Base-by-base conservation (phyloP, 1,140 invertebrate species). In the Cylas formicarius region DNA sequence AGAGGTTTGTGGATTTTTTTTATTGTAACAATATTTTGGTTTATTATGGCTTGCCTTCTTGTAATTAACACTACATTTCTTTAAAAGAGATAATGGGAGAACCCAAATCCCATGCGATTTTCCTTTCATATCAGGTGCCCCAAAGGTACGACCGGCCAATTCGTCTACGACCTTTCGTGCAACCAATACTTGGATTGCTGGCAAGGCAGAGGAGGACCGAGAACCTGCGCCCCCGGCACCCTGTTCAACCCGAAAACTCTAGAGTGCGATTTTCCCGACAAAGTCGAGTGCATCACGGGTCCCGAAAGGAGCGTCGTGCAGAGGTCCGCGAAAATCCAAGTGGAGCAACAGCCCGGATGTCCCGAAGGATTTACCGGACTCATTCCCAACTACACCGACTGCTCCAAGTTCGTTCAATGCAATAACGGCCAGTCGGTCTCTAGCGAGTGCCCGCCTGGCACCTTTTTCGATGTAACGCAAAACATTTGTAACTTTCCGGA, bases 151-250 rank as follows among this genome's bases (percentile, higher is more conserved):
- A 75, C 70, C 0, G 81, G 81, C 0, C 62, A 70, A 29, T 76
- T 76, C 44, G 66, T 77, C 1, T 79, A 79, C 58, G 69, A 69
- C 1, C 61, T 69, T 1, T 76, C 82, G 50, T 85, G 82, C 36
- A 72, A 74, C 50, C 76, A 79, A 48, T 85, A 77, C 59, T 67
- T 84, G 6, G 82, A 78, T 53, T 85, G 82, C 52, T 78, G 70
- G 62, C 72, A 76, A 17, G 79, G 78, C 1, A 62, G 71, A 18
- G 73, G 75, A 6, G 61, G 66, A 23, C 65, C 78, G 2, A 72
- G 78, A 54, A 72, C 72, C 4, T 86, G 82, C 56, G 69, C 73
- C 1, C 73, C 78, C 0, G 81, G 80, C 17, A 83, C 81, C 0
- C 58, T 77, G 0, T 85, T 84, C 53, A 82, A 81, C 65, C 71